A percentile compares a stretch with the other conserved stretches of the same genome.
phyloP scores from a whole-genome alignment of 2,113 vertebrate genomes.

The Rhinoptilus africanus region DNA sequence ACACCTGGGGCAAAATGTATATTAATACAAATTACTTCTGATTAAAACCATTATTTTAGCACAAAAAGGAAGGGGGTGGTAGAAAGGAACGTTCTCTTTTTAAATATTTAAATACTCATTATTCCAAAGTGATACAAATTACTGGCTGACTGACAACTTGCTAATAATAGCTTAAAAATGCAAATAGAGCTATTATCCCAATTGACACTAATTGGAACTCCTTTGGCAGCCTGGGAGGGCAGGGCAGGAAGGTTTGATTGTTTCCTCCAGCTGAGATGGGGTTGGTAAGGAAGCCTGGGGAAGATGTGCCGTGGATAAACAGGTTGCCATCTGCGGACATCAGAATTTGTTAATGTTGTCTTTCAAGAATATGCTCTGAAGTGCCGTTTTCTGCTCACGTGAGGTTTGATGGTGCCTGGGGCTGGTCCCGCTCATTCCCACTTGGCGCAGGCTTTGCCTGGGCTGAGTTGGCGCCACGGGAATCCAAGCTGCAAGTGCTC shows the following conservation, averaged over 20 bases:
- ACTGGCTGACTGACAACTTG: slow-evolving; percentile 59
- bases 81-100: slow-evolving; percentile 38
- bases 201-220: slow-evolving; percentile 54
- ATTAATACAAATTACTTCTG: slow-evolving; percentile 62
- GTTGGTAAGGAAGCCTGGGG: background rate
- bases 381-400: background rate
- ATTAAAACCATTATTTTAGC: slow-evolving; percentile 62
- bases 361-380: background rate
- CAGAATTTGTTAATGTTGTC: background rate
- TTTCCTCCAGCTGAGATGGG: slow-evolving; percentile 19
- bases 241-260: slow-evolving; percentile 54
- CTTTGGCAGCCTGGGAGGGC: slow-evolving; percentile 47
- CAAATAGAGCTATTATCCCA: slow-evolving; percentile 56
- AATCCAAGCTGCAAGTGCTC: background rate
- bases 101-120: slow-evolving; percentile 60
- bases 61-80: slow-evolving; percentile 53
- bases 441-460: rapidly evolving
- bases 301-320: background rate
- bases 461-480: background rate
- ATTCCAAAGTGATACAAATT: slow-evolving; percentile 57
- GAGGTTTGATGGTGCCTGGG: background rate
- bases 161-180: slow-evolving; percentile 62
- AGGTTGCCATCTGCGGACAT: background rate
- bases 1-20: slow-evolving; percentile 56
- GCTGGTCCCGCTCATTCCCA: rapidly evolving